Base-by-base conservation (phyloP, 1,140 invertebrate species). In the Portunus trituberculatus region DNA sequence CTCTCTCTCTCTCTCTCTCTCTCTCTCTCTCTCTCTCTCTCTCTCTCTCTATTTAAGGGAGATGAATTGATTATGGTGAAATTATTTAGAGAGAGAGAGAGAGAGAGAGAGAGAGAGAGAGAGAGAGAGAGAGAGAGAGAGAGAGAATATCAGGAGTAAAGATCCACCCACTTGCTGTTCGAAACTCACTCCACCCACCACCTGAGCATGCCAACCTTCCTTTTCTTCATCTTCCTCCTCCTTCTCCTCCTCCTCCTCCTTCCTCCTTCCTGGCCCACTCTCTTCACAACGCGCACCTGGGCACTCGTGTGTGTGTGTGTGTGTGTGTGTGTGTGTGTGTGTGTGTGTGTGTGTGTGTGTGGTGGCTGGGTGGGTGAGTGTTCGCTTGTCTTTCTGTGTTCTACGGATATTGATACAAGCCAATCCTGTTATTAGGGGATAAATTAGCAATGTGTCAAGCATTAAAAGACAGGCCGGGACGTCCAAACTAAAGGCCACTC, bases 101-200 rank as follows among this genome's bases (percentile, higher is more conserved):
- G 86, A 46, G 87, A 89, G 87, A 48, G 31, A 46, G 39, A 89
- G 87, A 46, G 87, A 89, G 87, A 89, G 31, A 89, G 87, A 46
- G 87, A 89, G 87, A 89, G 87, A 59, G 90, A 48, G 52, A 91
- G 90, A 91, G 91, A 88, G 86, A 89, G 46, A 45, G 87, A 89
- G 87, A 45, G 87, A 89, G 87, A 89, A 20, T 46, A 7, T 46
- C 32, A 89, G 87, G 45, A 16, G 25, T 20, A 87, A n/a, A 87
- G 92, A 87, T 8, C 14, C 45, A 91, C 90, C 90, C 92, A 86
- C 25, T 93, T 45, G 45, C 76, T 32, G 28, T 83, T 52, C 86
- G 48, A 31, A 39, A 93, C 20, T 87, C n/a, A n/a, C 10, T 87
- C 83, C 45, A 52, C 82, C 12, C 45, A 86, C 48, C 46, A 48